phyloP scores from a whole-genome alignment of 2,797 vertebrate species.

The Potorous gilbertii region DNA sequence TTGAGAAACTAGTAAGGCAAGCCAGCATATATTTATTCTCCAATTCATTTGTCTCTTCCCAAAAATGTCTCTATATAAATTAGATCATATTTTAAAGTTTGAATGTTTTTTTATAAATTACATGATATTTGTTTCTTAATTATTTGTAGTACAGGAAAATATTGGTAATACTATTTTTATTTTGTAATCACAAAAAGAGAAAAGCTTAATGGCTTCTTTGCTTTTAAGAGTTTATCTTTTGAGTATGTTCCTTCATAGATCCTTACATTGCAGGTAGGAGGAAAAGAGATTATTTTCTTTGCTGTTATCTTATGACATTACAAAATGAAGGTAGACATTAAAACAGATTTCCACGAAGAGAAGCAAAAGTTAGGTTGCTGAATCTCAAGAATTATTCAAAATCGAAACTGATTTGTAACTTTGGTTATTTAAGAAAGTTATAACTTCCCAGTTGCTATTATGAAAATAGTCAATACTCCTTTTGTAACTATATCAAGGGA shows the following conservation, averaged over 20 bases:
- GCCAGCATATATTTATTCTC: neutral
- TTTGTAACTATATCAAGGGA: neutral
- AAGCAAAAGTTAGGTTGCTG: slow-evolving; percentile 32
- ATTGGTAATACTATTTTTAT: neutral
- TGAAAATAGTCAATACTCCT: slow-evolving; percentile 41
- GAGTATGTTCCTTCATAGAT: slow-evolving; percentile 40
- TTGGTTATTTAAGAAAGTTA: slow-evolving; percentile 30
- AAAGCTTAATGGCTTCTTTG: slow-evolving; percentile 10
- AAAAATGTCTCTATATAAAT: neutral
- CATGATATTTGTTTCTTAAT: neutral
- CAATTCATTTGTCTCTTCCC: neutral
- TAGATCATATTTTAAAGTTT: neutral
- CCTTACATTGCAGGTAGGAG: slow-evolving; percentile 44
- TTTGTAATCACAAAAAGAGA: slow-evolving; percentile 1
- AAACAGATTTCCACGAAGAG: slow-evolving; percentile 37
- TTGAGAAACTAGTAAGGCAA: neutral
- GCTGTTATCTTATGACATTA: slow-evolving; percentile 37
- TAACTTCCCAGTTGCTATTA: slow-evolving; percentile 32
- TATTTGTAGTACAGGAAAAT: slow-evolving; percentile 32
- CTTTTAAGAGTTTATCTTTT: slow-evolving; percentile 56
- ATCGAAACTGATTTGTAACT: slow-evolving; percentile 38
- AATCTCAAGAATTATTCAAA: slow-evolving; percentile 8
- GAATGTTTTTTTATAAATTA: neutral
- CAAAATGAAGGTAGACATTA: slow-evolving; percentile 43
- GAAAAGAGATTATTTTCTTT: slow-evolving; percentile 10